phyloP scores from a whole-genome alignment of 2,888 invertebrate species.

The Lasioglossum pauxillum region DNA sequence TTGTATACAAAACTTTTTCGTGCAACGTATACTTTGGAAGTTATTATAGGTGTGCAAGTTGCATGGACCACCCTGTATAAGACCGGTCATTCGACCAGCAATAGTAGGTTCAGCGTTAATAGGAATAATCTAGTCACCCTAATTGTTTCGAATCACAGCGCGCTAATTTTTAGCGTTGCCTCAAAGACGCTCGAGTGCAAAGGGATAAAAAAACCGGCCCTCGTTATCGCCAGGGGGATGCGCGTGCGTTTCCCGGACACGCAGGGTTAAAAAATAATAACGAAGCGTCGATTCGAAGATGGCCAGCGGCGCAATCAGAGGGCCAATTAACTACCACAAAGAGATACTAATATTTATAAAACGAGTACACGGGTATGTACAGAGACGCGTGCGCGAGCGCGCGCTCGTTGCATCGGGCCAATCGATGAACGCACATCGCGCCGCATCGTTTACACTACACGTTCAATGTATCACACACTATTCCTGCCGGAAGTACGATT shows the following conservation, averaged over 20 bases:
- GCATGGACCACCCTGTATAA: no score
- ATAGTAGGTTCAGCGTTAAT: no score
- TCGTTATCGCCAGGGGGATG: background rate
- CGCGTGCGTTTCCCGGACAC: background rate
- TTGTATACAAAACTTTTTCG: no score
- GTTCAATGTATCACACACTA: conserved; percentile 4
- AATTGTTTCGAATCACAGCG: no score
- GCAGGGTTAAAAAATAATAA: background rate
- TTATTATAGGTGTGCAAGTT: no score
- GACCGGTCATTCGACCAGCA: no score
- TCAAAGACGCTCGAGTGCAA: background rate
- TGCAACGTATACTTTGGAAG: no score
- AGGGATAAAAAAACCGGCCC: background rate
- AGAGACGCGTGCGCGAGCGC: conserved; percentile 17
- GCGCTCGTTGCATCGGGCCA: conserved; percentile 6
- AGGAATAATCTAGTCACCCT: no score
- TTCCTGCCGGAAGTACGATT: background rate
- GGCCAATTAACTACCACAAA: conserved; percentile 61
- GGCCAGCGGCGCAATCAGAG: conserved; percentile 46
- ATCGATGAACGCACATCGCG: conserved; percentile 9
- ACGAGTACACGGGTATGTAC: conserved; percentile 21
- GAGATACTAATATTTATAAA: conserved; percentile 59
- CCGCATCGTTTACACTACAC: conserved; percentile 28
- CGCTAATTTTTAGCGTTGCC: no score
- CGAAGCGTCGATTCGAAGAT: background rate